These are phyloP conservation scores for Ptilonorhynchus violaceus DNA, from an alignment of 2,113 vertebrate genomes.

Conservation along the genomic window DNA sequence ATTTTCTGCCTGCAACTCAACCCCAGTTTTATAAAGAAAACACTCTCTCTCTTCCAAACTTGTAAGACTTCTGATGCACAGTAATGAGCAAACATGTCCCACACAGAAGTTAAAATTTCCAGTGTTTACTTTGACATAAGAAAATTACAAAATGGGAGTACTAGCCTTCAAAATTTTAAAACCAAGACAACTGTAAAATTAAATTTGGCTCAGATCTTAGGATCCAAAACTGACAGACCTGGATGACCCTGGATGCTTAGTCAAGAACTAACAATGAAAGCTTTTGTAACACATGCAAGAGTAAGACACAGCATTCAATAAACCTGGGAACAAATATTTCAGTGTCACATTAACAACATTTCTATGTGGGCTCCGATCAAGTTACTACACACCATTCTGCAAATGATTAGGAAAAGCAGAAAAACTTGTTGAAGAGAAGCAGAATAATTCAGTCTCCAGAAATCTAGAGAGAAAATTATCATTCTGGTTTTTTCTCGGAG, in stretches of 20 bases:
- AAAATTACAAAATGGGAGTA: neutral
- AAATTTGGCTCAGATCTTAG: neutral
- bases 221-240: neutral
- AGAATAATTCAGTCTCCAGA: neutral
- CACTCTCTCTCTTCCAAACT: neutral
- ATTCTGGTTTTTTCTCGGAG: neutral
- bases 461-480: neutral
- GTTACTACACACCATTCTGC: neutral
- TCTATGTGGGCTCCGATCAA: neutral
- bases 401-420: neutral
- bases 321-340: neutral
- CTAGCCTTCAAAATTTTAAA: neutral
- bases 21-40: neutral
- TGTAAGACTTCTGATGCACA: neutral
- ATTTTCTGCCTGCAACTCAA: neutral
- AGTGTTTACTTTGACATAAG: neutral
- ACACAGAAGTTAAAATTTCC: neutral
- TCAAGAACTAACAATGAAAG: neutral
- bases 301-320: neutral
- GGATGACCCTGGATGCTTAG: neutral
- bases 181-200: neutral
- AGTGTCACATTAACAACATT: neutral
- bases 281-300: neutral
- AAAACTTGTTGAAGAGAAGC: neutral
- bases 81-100: neutral